These are phyloP conservation scores for Agrotis clavis DNA, from an alignment of 2,888 invertebrate species.

Conservation along the genomic window DNA sequence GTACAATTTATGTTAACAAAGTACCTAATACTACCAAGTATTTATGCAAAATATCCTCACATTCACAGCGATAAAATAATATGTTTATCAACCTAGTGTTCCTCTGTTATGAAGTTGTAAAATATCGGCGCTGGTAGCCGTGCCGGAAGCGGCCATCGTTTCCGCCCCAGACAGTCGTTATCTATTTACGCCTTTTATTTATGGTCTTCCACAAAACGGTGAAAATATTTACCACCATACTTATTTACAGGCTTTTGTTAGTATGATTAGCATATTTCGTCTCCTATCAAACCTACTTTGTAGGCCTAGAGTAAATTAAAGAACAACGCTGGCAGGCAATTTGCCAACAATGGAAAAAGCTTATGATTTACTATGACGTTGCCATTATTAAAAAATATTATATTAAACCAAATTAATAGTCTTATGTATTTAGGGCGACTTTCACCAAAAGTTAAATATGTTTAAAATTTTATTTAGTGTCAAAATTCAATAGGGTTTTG, in stretches of 20 bases:
- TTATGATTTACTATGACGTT: not conserved
- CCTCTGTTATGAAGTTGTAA: slow-evolving; percentile 61
- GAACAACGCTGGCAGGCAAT: slow-evolving; percentile 13
- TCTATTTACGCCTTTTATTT: slow-evolving; percentile 66
- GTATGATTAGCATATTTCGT: slow-evolving; percentile 6
- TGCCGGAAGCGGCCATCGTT: slow-evolving; percentile 68
- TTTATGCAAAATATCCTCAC: slow-evolving; percentile 15
- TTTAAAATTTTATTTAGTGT: too few species aligned
- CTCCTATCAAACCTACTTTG: too few species aligned
- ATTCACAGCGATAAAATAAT: slow-evolving; percentile 28
- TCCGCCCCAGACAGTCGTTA: slow-evolving; percentile 71
- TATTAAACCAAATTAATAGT: not conserved
- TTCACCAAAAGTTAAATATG: too few species aligned
- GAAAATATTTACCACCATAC: slow-evolving; percentile 38
- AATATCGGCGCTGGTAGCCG: slow-evolving; percentile 53
- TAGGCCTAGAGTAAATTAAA: not conserved
- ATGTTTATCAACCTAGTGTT: slow-evolving; percentile 52
- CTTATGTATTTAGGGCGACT: not conserved
- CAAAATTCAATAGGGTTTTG: too few species aligned
- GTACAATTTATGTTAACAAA: slow-evolving; percentile 9
- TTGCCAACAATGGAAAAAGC: slow-evolving; percentile 5
- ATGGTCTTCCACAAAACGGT: slow-evolving; percentile 40
- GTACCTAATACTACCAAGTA: not conserved
- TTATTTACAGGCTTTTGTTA: slow-evolving; percentile 23
- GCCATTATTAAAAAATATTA: not conserved